Base-by-base conservation (phyloP, 2,888 invertebrate species). In the Drosophila mimica region DNA sequence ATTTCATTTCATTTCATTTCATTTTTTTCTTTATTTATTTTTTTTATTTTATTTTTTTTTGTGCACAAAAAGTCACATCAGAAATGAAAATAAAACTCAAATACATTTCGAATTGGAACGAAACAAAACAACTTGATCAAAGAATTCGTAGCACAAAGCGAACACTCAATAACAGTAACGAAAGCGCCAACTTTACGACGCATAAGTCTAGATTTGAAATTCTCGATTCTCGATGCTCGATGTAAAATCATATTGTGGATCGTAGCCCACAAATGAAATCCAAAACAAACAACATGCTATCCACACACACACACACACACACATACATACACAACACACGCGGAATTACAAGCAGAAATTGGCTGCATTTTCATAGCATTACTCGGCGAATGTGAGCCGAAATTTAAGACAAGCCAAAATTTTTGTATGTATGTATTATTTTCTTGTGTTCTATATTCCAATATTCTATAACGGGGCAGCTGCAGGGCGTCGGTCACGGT, bases 31-130 rank as follows among this genome's bases (percentile, higher is more conserved):
- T 33, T 40, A 4, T 65, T 57, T 43, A 30, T 30, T 30, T 30
- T 15, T 2, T 65, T 57, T 43, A 30, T 30, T 30, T 30, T 15
- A 1, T 25, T 34, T n/a, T 57, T 20, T 48, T 49, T 63, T 52
- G 62, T 58, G 63, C 30, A 74, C 49, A 69, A 58, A 70, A 68
- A 69, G 59, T 43, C 70, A 61, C 70, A 74, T 36, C 52, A 65
- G 57, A 59, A 73, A 57, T 36, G 59, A 70, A 66, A 65, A 69
- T 63, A 75, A 64, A 61, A 66, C 48, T 66, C 52, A 75, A 70
- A 74, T 57, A 65, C 36, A 73, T 57, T 75, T 70, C 63, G 75
- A 52, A 46, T 48, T 69, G 38, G 59, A 72, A 70, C n/a, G 38
- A 75, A 66, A 53, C 25, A 51, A 31, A 65, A 40, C 34, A 59